Percentiles rank a stretch among this genome's conserved stretches.
Evolutionary conservation across 2,113 vertebrate genomes (phyloP).

Genomic region (Odocoileus virginianus): DNA sequence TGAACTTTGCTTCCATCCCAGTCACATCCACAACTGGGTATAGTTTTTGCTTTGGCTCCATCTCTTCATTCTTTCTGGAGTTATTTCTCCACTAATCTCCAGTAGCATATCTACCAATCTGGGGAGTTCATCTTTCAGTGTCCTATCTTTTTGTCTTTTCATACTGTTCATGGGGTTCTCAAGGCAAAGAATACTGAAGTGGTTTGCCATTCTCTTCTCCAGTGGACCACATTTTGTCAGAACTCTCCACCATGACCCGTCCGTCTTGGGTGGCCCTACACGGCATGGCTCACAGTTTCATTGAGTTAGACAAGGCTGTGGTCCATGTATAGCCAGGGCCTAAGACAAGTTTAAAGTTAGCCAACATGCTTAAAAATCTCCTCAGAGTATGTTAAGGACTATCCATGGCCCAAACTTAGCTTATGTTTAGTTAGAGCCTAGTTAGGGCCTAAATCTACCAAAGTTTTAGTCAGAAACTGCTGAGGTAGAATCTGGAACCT

Average conservation of each 20-base stretch:
- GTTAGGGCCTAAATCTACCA: background rate
- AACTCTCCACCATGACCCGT: background rate
- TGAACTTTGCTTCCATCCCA: background rate
- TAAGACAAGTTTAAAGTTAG: background rate
- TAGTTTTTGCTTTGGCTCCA: background rate
- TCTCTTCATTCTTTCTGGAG: background rate
- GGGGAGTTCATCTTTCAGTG: background rate
- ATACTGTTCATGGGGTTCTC: background rate
- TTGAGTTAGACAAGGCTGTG: background rate
- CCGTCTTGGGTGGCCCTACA: background rate
- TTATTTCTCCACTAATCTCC: background rate
- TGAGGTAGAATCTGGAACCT: background rate
- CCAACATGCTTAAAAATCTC: background rate
- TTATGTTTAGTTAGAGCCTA: background rate
- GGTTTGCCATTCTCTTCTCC: background rate
- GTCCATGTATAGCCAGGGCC: background rate
- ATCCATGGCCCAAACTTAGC: background rate
- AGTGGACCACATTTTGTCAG: background rate
- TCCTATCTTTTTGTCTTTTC: background rate
- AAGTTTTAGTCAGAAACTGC: background rate
- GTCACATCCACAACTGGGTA: background rate
- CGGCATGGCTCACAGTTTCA: background rate
- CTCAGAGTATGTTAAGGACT: background rate
- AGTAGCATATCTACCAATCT: background rate
- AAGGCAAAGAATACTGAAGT: background rate